Evolutionary conservation across 2,797 vertebrate genomes (phyloP).

Genomic region (Melanotaenia trifasciata): DNA sequence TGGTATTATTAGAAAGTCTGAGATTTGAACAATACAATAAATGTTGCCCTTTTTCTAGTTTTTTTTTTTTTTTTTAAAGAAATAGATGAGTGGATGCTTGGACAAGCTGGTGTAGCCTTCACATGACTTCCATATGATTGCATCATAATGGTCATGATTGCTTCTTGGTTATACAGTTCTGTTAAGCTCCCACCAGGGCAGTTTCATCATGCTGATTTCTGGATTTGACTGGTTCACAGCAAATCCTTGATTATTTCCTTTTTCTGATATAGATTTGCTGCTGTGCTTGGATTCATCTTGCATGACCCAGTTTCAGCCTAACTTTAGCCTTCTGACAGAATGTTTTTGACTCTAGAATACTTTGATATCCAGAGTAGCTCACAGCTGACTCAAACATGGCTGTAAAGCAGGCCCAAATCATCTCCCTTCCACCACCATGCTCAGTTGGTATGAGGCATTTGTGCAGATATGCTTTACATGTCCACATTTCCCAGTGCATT

Average conservation of each 20-base stretch:
- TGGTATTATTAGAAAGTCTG: slow-evolving; percentile 3
- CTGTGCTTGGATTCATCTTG: not conserved
- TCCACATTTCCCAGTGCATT: not conserved
- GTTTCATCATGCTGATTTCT: not conserved
- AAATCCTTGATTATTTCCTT: not conserved
- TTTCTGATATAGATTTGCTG: not conserved
- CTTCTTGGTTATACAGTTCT: not conserved
- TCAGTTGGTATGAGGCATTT: not conserved
- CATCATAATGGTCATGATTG: not conserved
- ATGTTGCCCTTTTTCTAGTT: not conserved
- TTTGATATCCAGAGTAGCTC: not conserved
- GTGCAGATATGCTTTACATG: not conserved
- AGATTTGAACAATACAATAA: not conserved
- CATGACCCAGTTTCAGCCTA: not conserved
- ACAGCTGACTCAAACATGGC: not conserved
- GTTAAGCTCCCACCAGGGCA: not conserved
- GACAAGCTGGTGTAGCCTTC: not conserved
- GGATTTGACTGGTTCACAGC: not conserved
- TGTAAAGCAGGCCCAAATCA: not conserved
- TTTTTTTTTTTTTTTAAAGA: slow-evolving; percentile 1
- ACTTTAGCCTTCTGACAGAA: not conserved
- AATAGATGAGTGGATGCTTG: not conserved
- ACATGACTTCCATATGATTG: slow-evolving; percentile 1
- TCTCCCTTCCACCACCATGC: not conserved
- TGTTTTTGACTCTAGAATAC: not conserved